Evolutionary conservation across 2,797 vertebrate genomes (phyloP).

Genomic region (Myoxocephalus aenaeus): DNA sequence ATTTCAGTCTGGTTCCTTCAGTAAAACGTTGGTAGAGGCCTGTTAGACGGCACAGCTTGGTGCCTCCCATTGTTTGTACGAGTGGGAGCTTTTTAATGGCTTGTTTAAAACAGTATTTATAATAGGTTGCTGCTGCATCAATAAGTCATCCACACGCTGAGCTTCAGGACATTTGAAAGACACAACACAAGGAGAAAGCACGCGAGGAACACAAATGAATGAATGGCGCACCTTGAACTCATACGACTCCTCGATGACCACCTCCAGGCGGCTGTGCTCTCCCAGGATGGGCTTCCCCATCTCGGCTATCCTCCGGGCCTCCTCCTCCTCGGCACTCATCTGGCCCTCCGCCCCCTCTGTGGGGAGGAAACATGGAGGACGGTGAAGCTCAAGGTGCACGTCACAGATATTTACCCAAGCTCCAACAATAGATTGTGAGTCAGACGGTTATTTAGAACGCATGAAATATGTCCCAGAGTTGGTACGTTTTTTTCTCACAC

Average conservation of each 20-base stretch:
- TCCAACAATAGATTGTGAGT: constrained; percentile 37
- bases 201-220: neutral
- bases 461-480: constrained; percentile 2
- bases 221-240: constrained; percentile 90
- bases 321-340: constrained; percentile 89
- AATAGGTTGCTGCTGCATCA: neutral
- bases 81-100: neutral
- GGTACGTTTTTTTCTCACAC: constrained; percentile 7
- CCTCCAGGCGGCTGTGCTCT: constrained; percentile 91
- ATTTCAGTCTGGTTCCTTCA: no score
- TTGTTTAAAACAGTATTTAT: neutral
- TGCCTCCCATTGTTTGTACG: neutral
- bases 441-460: constrained; percentile 32
- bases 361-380: constrained; percentile 13
- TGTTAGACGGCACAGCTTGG: neutral
- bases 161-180: neutral
- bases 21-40: neutral
- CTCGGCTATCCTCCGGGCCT: constrained; percentile 91
- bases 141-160: neutral
- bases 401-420: neutral
- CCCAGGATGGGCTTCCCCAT: constrained; percentile 94
- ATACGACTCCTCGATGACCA: constrained; percentile 95
- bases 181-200: neutral
- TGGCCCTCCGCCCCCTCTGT: constrained; percentile 87
- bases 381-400: neutral